Evolutionary conservation across 2,888 invertebrate species (phyloP).

Genomic region (Drosophila quinaria): DNA sequence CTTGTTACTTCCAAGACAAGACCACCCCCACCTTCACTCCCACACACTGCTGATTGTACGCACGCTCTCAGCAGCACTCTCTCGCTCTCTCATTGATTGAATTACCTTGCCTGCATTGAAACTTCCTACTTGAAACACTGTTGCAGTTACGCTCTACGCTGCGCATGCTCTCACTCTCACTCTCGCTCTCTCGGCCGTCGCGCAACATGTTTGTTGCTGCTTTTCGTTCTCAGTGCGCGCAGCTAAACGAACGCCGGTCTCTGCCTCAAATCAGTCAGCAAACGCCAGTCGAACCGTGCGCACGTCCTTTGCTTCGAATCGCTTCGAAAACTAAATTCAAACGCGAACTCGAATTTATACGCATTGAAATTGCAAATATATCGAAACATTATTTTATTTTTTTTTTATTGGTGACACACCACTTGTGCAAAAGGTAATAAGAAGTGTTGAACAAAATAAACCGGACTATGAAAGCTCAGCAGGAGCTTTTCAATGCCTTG

Average conservation of each 20-base stretch:
- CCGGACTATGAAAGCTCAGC: conserved; percentile 14
- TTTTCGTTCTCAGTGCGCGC: conserved; percentile 29
- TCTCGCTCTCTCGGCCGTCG: conserved; percentile 1
- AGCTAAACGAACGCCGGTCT: conserved; percentile 11
- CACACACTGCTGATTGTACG: conserved; percentile 26
- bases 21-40: background rate
- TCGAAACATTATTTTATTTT: conserved; percentile 8
- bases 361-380: background rate
- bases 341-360: conserved; percentile 3
- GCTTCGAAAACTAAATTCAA: background rate
- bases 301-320: conserved; percentile 19
- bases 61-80: conserved; percentile 2
- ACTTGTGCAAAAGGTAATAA: conserved; percentile 11
- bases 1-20: conserved; percentile 10
- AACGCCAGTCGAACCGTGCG: conserved; percentile 23
- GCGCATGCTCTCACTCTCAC: conserved; percentile 5
- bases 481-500: conserved; percentile 12
- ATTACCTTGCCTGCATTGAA: conserved; percentile 13
- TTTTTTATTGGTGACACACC: conserved; percentile 28
- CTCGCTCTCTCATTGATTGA: conserved; percentile 10
- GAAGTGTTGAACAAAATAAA: conserved; percentile 8
- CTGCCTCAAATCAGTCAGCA: conserved; percentile 28
- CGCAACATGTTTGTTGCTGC: conserved; percentile 48
- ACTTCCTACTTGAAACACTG: conserved; percentile 17
- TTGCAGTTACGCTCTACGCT: conserved; percentile 16